These are phyloP conservation scores for Chrysoperla carnea DNA, from an alignment of 1,140 invertebrate genomes.

Conservation along the genomic window DNA sequence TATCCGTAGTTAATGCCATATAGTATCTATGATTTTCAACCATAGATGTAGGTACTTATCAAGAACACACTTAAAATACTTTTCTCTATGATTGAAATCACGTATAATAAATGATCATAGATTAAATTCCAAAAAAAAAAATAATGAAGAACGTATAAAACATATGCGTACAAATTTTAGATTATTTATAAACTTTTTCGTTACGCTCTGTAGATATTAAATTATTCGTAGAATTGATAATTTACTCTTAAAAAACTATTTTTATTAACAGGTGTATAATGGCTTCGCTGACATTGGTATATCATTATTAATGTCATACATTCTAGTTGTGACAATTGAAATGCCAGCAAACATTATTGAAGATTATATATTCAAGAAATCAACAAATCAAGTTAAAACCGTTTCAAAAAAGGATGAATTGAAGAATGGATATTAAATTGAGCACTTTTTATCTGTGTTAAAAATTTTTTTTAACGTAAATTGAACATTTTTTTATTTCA, in stretches of 20 bases:
- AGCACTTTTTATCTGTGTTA: too few species aligned
- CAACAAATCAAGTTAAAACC: too few species aligned
- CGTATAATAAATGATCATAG: slow-evolving; percentile 1
- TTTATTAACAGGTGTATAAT: background rate
- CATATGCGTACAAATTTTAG: background rate
- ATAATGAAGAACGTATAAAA: too few species aligned
- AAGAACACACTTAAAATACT: too few species aligned
- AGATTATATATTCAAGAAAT: background rate
- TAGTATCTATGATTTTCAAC: too few species aligned
- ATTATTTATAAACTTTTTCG: background rate
- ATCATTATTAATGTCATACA: background rate
- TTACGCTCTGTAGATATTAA: background rate
- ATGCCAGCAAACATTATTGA: background rate
- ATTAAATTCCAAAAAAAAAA: background rate
- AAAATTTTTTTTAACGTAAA: too few species aligned
- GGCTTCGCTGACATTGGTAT: background rate
- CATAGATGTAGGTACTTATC: too few species aligned
- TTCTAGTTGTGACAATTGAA: background rate
- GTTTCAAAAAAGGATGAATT: too few species aligned
- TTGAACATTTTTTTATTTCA: too few species aligned
- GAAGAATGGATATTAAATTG: too few species aligned
- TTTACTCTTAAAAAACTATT: slow-evolving; percentile 11
- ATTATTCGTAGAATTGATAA: slow-evolving; percentile 9
- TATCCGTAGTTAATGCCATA: too few species aligned
- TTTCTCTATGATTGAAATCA: background rate